Conservation (phyloP, 1,140 invertebrate species). For the Nylanderia fulva region DNA sequence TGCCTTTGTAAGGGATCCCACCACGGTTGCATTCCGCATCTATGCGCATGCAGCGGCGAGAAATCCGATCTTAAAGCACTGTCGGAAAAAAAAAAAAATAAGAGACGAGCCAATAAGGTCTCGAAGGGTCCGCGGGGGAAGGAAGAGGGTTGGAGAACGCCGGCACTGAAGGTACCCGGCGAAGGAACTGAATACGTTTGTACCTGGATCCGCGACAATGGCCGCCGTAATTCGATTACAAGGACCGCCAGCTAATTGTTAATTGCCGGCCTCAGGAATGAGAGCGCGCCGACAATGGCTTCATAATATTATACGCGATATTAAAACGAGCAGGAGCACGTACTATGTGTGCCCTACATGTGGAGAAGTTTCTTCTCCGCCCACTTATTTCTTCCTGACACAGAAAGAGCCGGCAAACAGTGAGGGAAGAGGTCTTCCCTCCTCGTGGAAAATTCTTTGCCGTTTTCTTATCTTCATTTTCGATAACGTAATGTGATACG, state of each 20-base stretch:
- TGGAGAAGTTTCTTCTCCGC: constrained; percentile 50
- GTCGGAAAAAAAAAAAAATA: constrained; percentile 65
- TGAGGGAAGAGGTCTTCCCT: background rate
- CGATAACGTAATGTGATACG: background rate
- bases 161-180: constrained; percentile 42
- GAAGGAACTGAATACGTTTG: constrained; percentile 85
- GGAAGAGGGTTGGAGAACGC: constrained; percentile 65
- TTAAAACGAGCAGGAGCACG: constrained; percentile 75
- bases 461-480: constrained; percentile 20
- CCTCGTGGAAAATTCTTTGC: constrained; percentile 64
- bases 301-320: constrained; percentile 76
- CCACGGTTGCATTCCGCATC: constrained; percentile 82
- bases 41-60: constrained; percentile 80
- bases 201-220: constrained; percentile 84
- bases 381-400: constrained; percentile 25
- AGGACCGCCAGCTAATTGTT: constrained; percentile 86
- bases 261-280: constrained; percentile 82
- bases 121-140: constrained; percentile 47
- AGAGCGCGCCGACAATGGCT: constrained; percentile 83
- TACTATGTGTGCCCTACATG: constrained; percentile 67
- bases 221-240: constrained; percentile 86
- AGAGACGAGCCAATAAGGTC: constrained; percentile 74
- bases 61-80: constrained; percentile 81
- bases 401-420: constrained; percentile 35
- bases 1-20: constrained; percentile 85